Evolutionary conservation across 2,113 vertebrate genomes (phyloP).

Genomic region (Meleagris gallopavo): DNA sequence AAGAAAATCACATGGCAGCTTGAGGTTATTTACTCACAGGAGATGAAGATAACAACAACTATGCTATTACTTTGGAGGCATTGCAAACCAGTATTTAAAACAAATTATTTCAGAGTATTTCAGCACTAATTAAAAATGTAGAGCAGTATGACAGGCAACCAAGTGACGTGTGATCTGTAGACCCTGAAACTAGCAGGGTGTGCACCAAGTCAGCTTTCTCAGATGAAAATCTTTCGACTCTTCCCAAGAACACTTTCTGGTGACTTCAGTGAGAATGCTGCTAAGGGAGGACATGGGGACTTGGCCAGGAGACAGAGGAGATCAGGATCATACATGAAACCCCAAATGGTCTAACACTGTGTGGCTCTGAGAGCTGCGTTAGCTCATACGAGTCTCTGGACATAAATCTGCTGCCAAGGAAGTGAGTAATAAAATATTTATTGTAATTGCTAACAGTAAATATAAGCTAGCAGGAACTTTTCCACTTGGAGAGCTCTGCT

Average conservation of each 20-base stretch:
- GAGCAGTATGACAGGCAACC: background rate
- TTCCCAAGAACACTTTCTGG: background rate
- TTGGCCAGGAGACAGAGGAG: background rate
- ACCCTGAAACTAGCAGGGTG: background rate
- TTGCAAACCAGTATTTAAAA: background rate
- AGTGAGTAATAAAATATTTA: background rate
- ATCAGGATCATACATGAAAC: background rate
- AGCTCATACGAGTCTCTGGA: background rate
- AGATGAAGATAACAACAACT: background rate
- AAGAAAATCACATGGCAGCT: background rate
- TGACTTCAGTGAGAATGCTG: background rate
- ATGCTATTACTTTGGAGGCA: background rate
- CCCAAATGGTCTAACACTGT: background rate
- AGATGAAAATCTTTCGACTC: background rate
- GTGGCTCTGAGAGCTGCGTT: background rate
- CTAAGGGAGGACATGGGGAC: background rate
- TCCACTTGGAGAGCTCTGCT: background rate
- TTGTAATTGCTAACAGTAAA: background rate
- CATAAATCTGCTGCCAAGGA: background rate
- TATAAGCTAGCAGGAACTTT: background rate
- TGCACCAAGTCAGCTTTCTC: background rate
- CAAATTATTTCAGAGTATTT: background rate
- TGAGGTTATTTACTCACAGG: background rate
- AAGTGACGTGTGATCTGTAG: background rate
- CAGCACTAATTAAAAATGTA: background rate